Evolutionary conservation across 2,113 vertebrate species (phyloP), one percentile per base, ranked within the genome.

Genomic region (Phyllostomus hastatus): DNA sequence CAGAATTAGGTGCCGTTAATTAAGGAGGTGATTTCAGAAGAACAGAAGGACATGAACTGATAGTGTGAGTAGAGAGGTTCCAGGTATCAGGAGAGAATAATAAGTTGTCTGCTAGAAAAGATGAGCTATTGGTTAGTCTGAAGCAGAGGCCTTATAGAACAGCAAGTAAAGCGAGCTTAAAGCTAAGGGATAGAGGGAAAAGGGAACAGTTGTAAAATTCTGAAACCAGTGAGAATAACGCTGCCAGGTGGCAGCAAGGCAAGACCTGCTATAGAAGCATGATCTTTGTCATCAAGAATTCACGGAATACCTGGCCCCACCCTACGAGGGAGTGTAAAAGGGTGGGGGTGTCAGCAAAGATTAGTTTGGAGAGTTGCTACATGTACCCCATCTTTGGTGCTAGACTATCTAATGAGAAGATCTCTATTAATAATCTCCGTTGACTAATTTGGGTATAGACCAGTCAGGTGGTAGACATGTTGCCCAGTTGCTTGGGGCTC

Each of bases 221-320:
- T 86, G 72, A 95, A 94, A 94, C 67, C 90, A 52, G 6, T 87
- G 72, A 87, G 76, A 41, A 54, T 84, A 24, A 20, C 35, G 20
- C 75, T 97, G 94, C 92, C 96, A 96, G 35, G 5, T 96, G 91
- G 86, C 89, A 96, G 95, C 97, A 97, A 97, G 96, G 97, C 95
- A 96, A 89, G 92, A 94, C 97, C 97, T 98, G 97, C 96, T 83
- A 1, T 33, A 64, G 95, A 88, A 92, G 95, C 86, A n/a, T 97
- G 96, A 97, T 97, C 96, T 98, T 76, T 97, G 97, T 96, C 97
- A 72, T 98, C 96, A 98, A 97, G 97, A 97, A 97, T 98, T 97
- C 93, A 38, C 75, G 69, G 96, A 97, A 97, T 97, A 94, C 96
- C 97, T 93, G 95, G 94, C 96, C 95, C 97, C 97, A 96, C 97